Evolutionary conservation across 2,797 vertebrate species (phyloP).

Genomic region (Yasuhikotakia modesta): DNA sequence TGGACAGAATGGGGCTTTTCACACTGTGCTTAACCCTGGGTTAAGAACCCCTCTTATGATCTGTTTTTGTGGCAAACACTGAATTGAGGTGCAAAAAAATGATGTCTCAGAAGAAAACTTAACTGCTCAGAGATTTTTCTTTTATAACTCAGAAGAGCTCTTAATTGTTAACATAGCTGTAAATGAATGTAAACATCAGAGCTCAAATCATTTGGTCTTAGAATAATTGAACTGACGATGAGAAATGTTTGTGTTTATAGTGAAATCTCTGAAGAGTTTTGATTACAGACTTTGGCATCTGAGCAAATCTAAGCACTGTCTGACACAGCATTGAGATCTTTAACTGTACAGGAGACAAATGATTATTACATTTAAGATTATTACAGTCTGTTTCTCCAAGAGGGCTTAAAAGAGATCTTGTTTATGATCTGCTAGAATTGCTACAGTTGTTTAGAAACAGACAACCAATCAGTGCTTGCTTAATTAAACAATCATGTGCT

Average conservation of each 20-base stretch:
- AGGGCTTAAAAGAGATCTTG: not conserved
- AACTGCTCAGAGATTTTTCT: not conserved
- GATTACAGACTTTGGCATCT: too few relatives aligned
- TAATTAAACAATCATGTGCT: too few relatives aligned
- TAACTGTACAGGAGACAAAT: not conserved
- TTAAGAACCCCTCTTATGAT: not conserved
- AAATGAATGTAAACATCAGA: not conserved
- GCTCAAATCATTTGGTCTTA: not conserved
- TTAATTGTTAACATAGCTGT: not conserved
- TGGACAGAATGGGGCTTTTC: not conserved
- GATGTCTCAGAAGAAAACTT: not conserved
- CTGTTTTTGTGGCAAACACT: not conserved
- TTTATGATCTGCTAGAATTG: too few relatives aligned
- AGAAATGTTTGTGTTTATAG: too few relatives aligned
- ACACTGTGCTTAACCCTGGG: not conserved
- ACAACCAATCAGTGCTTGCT: too few relatives aligned
- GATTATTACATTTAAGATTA: not conserved
- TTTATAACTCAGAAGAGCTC: not conserved
- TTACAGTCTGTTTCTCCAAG: too few relatives aligned
- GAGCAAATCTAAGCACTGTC: too few relatives aligned
- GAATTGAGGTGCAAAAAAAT: not conserved
- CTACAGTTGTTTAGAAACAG: too few relatives aligned
- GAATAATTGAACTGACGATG: too few relatives aligned
- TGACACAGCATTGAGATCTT: not conserved
- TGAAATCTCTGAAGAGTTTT: too few relatives aligned